These are phyloP conservation scores for Platycheirus rosarum DNA, from an alignment of 2,888 invertebrate species.

Conservation along the genomic window DNA sequence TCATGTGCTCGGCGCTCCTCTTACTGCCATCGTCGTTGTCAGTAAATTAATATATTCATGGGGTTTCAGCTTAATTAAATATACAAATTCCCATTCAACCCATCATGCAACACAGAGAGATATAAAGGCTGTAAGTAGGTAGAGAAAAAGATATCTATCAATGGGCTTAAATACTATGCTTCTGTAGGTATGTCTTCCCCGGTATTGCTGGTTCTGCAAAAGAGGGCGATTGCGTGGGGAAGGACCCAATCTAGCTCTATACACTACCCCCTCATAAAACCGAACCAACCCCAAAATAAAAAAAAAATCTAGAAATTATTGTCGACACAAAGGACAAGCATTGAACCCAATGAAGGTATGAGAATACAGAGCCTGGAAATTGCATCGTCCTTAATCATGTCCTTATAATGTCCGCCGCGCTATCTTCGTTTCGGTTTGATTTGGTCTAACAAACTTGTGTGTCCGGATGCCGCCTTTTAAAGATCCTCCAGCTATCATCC, in stretches of 20 bases:
- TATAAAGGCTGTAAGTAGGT: conserved; percentile 7
- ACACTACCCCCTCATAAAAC: conserved; percentile 30
- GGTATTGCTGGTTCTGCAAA: conserved; percentile 19
- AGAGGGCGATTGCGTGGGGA: conserved; percentile 7
- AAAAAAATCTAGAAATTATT: conserved; percentile 35
- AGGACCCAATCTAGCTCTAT: background rate
- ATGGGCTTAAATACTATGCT: conserved; percentile 45
- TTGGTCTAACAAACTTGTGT: conserved; percentile 36
- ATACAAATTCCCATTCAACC: conserved; percentile 62
- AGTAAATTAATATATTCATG: conserved; percentile 70
- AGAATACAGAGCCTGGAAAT: conserved; percentile 46
- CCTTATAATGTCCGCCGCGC: conserved; percentile 7
- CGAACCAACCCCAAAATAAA: conserved; percentile 24
- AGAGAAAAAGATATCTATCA: conserved; percentile 59
- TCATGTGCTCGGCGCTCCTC: background rate
- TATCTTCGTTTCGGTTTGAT: conserved; percentile 27
- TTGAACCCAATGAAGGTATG: conserved; percentile 36
- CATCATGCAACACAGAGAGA: conserved; percentile 23
- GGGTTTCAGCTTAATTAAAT: conserved; percentile 73
- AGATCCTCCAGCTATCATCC: conserved; percentile 9
- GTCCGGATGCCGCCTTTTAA: conserved; percentile 27
- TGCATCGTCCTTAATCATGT: conserved; percentile 46
- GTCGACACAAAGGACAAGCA: conserved; percentile 52
- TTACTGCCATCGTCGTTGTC: conserved; percentile 5
- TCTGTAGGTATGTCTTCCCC: background rate